Evolutionary conservation across 2,113 vertebrate species (phyloP), one percentile per base, ranked within the genome.

Genomic region (Nestor notabilis): DNA sequence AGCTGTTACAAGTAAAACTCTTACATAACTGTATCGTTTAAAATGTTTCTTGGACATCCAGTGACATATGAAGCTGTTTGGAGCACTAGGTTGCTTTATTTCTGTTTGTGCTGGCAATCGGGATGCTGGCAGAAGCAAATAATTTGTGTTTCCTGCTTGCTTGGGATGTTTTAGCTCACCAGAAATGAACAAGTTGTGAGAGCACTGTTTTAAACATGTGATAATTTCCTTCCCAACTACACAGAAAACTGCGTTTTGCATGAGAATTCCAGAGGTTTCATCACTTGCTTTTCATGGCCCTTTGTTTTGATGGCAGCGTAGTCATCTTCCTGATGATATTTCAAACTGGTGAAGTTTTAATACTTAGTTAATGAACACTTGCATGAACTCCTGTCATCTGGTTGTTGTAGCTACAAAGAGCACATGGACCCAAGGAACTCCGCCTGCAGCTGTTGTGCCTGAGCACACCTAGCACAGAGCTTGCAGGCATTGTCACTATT

Each of bases 331-430:
- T 66, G 28, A 58, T 70, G 43, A 6, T 58, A 37, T 52, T 83
- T 88, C 4, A 1, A 61, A 47, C 37, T 8, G 8, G 11, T 61
- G 39, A 68, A 4, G 12, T 66, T 76, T 70, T 41, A 87, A 65
- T 63, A 65, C 16, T 56, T 58, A 33, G 5, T 65, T 91, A 63
- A 27, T 39, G 27, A 78, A 17, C 17, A 11, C 12, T 83, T 66
- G 23, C 8, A 14, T 27, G 28, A 89, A 70, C 39, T 90, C 11
- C 17, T 83, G 53, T 70, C 50, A 41, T 44, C 47, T n/a, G 10
- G 33, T 37, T 0, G 0, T 1, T n/a, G 15, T 41, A 18, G n/a
- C 31, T 70, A 31, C 33, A 53, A 75, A 39, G 25, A 68, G 31
- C 28, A 31, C 1, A 7, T 47, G 53, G 50, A 61, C 88, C 53